Conservation (phyloP, 2,888 invertebrate species). For the Apoda limacodes region DNA sequence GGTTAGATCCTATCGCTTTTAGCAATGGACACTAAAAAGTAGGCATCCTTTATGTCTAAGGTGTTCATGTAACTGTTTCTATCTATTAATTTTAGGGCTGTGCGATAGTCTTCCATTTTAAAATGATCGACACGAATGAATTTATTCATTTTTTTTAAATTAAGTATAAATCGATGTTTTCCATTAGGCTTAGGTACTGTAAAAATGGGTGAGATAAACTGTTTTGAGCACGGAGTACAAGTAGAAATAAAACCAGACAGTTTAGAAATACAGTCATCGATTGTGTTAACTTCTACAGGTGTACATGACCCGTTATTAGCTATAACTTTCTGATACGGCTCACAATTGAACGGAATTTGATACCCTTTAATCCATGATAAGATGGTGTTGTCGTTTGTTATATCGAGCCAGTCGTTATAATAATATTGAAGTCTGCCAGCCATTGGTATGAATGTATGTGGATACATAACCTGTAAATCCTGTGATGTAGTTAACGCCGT, state of each 20-base stretch:
- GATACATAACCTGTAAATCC: background rate
- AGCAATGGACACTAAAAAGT: conserved; percentile 6
- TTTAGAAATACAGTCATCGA: conserved; percentile 6
- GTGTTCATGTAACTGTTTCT: conserved; percentile 5
- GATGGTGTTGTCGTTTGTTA: conserved; percentile 11
- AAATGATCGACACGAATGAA: conserved; percentile 5
- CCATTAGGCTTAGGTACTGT: conserved; percentile 13
- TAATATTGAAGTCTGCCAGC: conserved; percentile 10
- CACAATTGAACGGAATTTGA: conserved; percentile 10
- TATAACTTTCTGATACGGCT: too few relatives aligned
- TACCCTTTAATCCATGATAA: conserved; percentile 13
- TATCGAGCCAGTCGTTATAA: conserved; percentile 7
- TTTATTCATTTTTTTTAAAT: conserved; percentile 9
- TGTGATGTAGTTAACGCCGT: conserved; percentile 1
- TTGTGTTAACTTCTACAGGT: too few relatives aligned
- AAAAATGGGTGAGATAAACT: conserved; percentile 15
- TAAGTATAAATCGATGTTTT: conserved; percentile 4
- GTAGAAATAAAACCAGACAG: conserved; percentile 11
- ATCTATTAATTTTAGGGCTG: conserved; percentile 6
- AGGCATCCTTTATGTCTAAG: conserved; percentile 6
- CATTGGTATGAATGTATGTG: conserved; percentile 5
- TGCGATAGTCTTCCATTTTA: conserved; percentile 10
- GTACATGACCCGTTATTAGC: background rate
- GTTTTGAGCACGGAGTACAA: conserved; percentile 7
- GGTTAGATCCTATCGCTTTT: conserved; percentile 1